Percentiles rank a stretch among this genome's conserved stretches.
phyloP scores from a whole-genome alignment of 2,113 vertebrate genomes.

The Neogale vison region DNA sequence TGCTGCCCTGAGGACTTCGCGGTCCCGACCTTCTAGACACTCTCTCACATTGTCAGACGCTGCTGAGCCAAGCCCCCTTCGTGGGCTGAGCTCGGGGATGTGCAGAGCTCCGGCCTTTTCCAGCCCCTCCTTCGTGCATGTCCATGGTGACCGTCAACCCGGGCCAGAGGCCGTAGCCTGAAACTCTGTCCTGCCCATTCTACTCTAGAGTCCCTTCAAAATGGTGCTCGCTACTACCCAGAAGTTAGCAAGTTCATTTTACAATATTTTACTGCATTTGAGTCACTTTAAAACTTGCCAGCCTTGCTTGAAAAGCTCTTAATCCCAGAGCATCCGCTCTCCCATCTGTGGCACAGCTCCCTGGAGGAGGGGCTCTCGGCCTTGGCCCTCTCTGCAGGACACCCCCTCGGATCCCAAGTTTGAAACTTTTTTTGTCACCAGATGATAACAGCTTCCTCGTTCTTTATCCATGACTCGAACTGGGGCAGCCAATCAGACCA shows the following conservation, averaged over 20 bases:
- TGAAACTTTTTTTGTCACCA: not conserved
- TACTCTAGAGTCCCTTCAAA: not conserved
- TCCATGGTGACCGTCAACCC: not conserved
- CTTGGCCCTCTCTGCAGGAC: accelerated
- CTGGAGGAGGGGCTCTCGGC: not conserved
- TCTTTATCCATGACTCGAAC: conserved; percentile 10
- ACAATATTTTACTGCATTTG: not conserved
- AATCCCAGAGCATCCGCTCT: not conserved
- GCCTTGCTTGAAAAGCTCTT: not conserved
- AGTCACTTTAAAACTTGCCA: not conserved
- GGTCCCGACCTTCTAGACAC: accelerated
- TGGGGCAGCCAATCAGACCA: not conserved
- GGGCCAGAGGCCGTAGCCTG: not conserved
- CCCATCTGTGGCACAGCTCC: accelerated
- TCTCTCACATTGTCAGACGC: not conserved
- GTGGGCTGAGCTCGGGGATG: not conserved
- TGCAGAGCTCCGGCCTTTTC: not conserved
- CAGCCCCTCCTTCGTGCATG: accelerated
- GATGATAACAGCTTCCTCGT: conserved; percentile 15
- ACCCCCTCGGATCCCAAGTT: not conserved
- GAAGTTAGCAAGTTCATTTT: not conserved
- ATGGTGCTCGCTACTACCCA: accelerated
- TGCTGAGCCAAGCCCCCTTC: accelerated
- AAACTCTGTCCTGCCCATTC: not conserved
- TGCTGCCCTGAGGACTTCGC: not conserved